These are phyloP conservation scores for Aurelia aurita DNA, from an alignment of 30 jellyfish, hydroid and myxozoan genomes.

Conservation along the genomic window DNA sequence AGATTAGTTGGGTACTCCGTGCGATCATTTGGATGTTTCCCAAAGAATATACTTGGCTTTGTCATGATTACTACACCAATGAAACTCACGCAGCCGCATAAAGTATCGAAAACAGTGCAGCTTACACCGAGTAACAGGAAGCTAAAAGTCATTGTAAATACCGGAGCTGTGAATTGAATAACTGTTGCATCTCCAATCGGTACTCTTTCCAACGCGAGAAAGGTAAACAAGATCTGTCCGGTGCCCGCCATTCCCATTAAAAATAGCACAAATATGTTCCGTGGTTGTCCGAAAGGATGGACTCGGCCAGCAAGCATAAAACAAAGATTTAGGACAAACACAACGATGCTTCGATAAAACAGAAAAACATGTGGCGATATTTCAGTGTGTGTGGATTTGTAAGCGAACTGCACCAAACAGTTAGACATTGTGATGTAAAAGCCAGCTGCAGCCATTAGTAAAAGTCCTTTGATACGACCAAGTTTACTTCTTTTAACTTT, in stretches of 20 bases:
- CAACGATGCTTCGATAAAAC: conserved; percentile 72
- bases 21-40: conserved; percentile 15
- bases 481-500: background rate
- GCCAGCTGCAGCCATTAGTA: conserved; percentile 88
- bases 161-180: conserved; percentile 94
- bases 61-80: conserved; percentile 84
- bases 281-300: conserved; percentile 51
- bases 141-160: conserved; percentile 81
- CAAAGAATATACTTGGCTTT: conserved; percentile 82
- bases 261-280: conserved; percentile 16
- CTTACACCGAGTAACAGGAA: conserved; percentile 69
- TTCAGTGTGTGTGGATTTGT: conserved; percentile 62
- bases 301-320: conserved; percentile 82
- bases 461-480: conserved; percentile 70
- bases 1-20: conserved; percentile 46
- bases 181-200: conserved; percentile 90
- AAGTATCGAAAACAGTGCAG: conserved; percentile 73
- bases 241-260: conserved; percentile 84
- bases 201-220: conserved; percentile 76
- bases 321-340: conserved; percentile 28
- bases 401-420: conserved; percentile 75
- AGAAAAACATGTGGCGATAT: conserved; percentile 69
- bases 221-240: conserved; percentile 71
- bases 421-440: conserved; percentile 78
- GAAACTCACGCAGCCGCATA: conserved; percentile 84